A percentile compares a stretch with the other conserved stretches of the same genome.
These are phyloP conservation scores for Lepidurus apus DNA, from an alignment of 1,140 invertebrate species.

Conservation along the genomic window DNA sequence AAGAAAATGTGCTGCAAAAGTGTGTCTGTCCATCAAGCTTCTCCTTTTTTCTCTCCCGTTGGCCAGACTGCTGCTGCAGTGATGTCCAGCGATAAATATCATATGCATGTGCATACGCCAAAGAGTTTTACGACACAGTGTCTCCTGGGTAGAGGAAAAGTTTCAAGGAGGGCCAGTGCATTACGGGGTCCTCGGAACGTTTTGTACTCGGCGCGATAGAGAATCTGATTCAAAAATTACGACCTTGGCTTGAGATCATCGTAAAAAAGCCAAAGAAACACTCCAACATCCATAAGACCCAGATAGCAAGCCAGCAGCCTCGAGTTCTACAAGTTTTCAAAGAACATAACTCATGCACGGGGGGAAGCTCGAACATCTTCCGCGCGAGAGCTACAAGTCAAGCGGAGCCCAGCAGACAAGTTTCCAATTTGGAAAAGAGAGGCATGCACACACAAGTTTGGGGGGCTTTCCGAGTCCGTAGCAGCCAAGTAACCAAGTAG, in stretches of 20 bases:
- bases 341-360: constrained; percentile 7
- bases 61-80: neutral
- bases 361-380: neutral
- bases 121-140: neutral
- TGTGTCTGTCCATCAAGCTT: neutral
- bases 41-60: neutral
- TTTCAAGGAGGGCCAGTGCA: neutral
- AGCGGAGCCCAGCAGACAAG: constrained; percentile 4
- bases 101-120: neutral
- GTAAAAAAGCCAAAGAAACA: neutral
- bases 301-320: neutral
- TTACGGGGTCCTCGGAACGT: neutral
- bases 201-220: neutral
- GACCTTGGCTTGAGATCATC: neutral
- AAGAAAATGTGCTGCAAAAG: neutral
- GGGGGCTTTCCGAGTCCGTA: neutral
- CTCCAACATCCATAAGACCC: neutral
- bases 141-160: neutral
- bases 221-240: neutral
- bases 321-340: neutral
- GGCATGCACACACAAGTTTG: neutral
- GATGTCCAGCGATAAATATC: neutral
- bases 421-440: neutral
- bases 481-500: neutral
- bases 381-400: constrained; percentile 10